Base-by-base conservation (phyloP, 2,113 vertebrate species). In the Physeter macrocephalus region DNA sequence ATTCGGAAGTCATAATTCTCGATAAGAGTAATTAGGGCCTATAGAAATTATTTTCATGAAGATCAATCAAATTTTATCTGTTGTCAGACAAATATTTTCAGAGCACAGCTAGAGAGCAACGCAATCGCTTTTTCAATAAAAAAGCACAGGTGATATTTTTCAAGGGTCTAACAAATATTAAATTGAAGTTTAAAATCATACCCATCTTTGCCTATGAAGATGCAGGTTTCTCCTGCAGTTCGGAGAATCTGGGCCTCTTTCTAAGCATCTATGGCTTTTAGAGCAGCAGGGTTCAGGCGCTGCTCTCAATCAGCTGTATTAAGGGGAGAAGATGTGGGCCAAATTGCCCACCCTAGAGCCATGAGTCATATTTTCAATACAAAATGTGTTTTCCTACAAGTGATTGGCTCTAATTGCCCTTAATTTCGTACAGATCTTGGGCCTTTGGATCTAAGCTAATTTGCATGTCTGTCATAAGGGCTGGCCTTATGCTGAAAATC, bases 381-480 rank as follows among this genome's bases (percentile, higher is more conserved):
- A 80, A 95, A 96, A 95, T 6, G 10, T 81, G 15, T 61, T 90
- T 74, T 94, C 31, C 72, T 66, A 57, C 57, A 90, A 81, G 11
- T 69, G 67, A 88, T 84, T 94, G 89, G 6, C 59, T 97, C 5
- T 93, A 69, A 92, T 95, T 46, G 17, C 21, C 23, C 59, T 71
- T 95, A 93, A 97, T 96, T 97, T 95, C 83, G 92, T 88, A 31
- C 93, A 97, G 71, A 90, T 95, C 52, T 49, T 27, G 10, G 52
- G 20, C 39, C 71, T 34, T 66, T 59, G 69, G 49, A 82, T 92
- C 71, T 85, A 90, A 93, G 23, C 20, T 96, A 88, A 93, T 90
- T 95, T 92, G 66, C 41, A 95, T 82, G 78, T 97, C 87, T 94
- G 89, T 95, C 88, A 84, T 36, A 74, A 96, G 41, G 23, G 17